Base-by-base conservation (phyloP, 1,140 invertebrate genomes). In the Ostrea edulis region DNA sequence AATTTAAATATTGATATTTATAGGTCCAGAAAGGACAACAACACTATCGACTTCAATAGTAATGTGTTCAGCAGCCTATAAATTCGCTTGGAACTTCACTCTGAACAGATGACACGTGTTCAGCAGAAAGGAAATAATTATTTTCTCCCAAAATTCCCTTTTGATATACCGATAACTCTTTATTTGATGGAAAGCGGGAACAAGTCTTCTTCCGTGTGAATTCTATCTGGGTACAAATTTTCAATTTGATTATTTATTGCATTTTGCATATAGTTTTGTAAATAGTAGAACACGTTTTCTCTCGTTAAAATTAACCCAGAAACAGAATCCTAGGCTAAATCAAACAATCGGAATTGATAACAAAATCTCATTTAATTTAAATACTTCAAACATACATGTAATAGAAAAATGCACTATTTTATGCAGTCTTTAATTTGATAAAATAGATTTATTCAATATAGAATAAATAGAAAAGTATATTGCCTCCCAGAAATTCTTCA, bases 261-360 rank as follows among this genome's bases (percentile, higher is more conserved):
- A 44, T 25, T 8, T 25, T 25, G 22, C 25, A 77, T 77, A 77
- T 77, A 77, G 25, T 14, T 14, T 44, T 14, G 68, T 77, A 3
- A 25, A 25, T 77, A 77, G 68, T 25, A 29, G 25, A 14, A 12
- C 12, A 77, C 12, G 7, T 29, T 44, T 44, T 44, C 35, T 44
- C 35, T 44, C 35, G 35, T 44, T 44, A 2, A 44, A 44, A 44
- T 2, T 44, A 2, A 77, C 2, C 68, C 22, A 62, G 7, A 62
- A 62, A 62, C 22, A 77, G 7, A 25, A 35, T 29, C 22, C 68
- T 77, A 77, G 25, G 11, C 17, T 29, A 77, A 77, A 25, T 77
- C 25, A 77, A 77, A 35, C 68, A 77, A 77, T 11, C 22, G 35
- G 68, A 77, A 35, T 35, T 29, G 68, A 77, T 77, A 35, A 77